A percentile compares a stretch with the other conserved stretches of the same genome.
Evolutionary conservation across 2,888 invertebrate species (phyloP).

Genomic region (Noctuana brunneofusca): DNA sequence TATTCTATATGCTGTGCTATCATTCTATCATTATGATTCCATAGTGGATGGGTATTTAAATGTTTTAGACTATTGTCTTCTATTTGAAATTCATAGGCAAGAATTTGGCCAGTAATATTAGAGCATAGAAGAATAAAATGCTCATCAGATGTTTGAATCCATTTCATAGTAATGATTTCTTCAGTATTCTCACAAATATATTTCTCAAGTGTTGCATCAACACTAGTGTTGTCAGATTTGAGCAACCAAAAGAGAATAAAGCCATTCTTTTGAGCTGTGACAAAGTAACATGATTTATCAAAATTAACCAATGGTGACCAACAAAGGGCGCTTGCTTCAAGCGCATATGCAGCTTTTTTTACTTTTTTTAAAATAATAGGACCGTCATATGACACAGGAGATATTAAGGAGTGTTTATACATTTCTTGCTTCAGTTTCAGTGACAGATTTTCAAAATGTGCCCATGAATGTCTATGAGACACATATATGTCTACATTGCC

Average conservation of each 20-base stretch:
- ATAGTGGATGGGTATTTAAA: conserved; percentile 46
- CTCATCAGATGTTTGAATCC: conserved; percentile 50
- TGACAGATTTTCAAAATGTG: conserved; percentile 53
- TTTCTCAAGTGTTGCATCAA: conserved; percentile 45
- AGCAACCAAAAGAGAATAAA: conserved; percentile 61
- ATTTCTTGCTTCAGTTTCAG: conserved; percentile 35
- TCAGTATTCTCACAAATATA: conserved; percentile 43
- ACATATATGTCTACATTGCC: conserved; percentile 62
- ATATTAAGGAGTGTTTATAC: conserved; percentile 2
- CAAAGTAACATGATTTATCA: conserved; percentile 57
- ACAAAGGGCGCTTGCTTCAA: conserved; percentile 59
- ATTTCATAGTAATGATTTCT: conserved; percentile 55
- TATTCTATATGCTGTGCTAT: conserved; percentile 49
- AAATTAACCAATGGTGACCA: conserved; percentile 54
- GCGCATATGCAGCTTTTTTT: conserved; percentile 49
- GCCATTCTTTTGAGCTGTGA: conserved; percentile 66
- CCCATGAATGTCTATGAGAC: conserved; percentile 48
- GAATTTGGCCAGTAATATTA: conserved; percentile 57
- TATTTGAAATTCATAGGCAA: conserved; percentile 48
- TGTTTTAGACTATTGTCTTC: conserved; percentile 44
- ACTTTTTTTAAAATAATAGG: conserved; percentile 49
- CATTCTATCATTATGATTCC: conserved; percentile 68
- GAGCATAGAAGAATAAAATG: conserved; percentile 53
- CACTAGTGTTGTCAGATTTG: conserved; percentile 35
- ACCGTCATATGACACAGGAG: conserved; percentile 15